Percentiles rank a stretch among this genome's conserved stretches.
Evolutionary conservation across 1,140 invertebrate genomes (phyloP).

Genomic region (Dinothrombium tinctorium): DNA sequence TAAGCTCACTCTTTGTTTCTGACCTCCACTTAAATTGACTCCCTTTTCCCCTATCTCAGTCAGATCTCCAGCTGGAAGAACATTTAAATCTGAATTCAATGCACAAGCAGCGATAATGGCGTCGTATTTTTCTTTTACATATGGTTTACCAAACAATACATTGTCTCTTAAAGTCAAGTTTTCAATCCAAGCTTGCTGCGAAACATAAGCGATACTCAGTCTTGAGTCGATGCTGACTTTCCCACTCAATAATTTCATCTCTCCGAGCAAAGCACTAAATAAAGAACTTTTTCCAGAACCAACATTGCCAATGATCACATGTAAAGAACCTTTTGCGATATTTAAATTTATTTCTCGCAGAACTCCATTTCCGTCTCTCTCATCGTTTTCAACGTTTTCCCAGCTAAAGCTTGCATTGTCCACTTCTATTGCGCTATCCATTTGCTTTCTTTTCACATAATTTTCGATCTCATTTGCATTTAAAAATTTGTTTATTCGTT

Average conservation of each 20-base stretch:
- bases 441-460: constrained; percentile 6
- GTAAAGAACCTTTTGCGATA: constrained; percentile 16
- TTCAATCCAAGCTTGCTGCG: constrained; percentile 34
- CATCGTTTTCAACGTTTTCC: background rate
- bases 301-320: constrained; percentile 1
- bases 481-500: constrained; percentile 20
- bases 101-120: constrained; percentile 18
- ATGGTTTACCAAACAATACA: constrained; percentile 31
- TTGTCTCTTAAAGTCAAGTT: constrained; percentile 28
- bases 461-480: constrained; percentile 12
- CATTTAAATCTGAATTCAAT: constrained; percentile 16
- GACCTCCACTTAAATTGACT: constrained; percentile 88
- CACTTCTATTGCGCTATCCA: background rate
- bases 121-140: constrained; percentile 19
- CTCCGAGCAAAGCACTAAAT: background rate
- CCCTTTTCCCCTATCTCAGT: constrained; percentile 24
- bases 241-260: constrained; percentile 8
- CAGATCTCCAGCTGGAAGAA: constrained; percentile 20
- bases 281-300: background rate
- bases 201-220: constrained; percentile 22
- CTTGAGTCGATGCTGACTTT: constrained; percentile 15
- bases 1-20: constrained; percentile 73
- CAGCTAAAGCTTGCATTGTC: too few species aligned
- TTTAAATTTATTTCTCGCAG: constrained; percentile 15
- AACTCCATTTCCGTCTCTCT: background rate